phyloP scores from a whole-genome alignment of 2,797 vertebrate species.

The Brachymystax lenok region DNA sequence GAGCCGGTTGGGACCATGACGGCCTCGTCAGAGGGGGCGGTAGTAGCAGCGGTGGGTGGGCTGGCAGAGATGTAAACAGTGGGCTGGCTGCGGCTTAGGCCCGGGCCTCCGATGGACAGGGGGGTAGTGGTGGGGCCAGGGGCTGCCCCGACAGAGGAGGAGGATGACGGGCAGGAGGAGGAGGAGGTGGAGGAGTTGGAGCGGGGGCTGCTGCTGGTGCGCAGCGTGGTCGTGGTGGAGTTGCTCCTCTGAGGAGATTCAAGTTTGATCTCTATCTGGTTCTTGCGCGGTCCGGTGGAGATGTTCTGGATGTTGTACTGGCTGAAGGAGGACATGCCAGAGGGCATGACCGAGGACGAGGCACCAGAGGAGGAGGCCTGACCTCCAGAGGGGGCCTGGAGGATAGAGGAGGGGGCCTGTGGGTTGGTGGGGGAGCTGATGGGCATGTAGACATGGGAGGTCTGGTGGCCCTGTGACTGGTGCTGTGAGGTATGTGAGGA shows the following conservation, averaged over 20 bases:
- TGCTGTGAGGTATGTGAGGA: conserved; percentile 91
- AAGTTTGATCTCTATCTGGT: conserved; percentile 99
- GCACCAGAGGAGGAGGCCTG: conserved; percentile 65
- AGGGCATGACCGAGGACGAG: conserved; percentile 63
- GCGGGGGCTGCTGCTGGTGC: conserved; percentile 79
- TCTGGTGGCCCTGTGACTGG: conserved; percentile 93
- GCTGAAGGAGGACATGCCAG: conserved; percentile 84
- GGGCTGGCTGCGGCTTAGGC: conserved; percentile 91
- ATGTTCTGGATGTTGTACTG: conserved; percentile 99
- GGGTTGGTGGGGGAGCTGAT: conserved; percentile 97
- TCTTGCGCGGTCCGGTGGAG: conserved; percentile 96
- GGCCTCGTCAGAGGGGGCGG: conserved; percentile 59
- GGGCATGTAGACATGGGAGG: conserved; percentile 98
- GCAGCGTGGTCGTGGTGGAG: conserved; percentile 78
- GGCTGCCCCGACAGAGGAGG: conserved; percentile 59
- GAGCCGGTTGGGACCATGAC: conserved; percentile 60
- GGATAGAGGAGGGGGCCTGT: conserved; percentile 88
- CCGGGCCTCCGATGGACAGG: conserved; percentile 86
- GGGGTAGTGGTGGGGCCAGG: conserved; percentile 77
- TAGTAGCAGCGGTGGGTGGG: conserved; percentile 84
- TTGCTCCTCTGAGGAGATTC: conserved; percentile 95
- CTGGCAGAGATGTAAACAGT: conserved; percentile 97
- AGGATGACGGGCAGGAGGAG: conserved; percentile 59
- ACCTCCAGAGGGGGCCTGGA: conserved; percentile 80
- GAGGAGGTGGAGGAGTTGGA: conserved; percentile 70